A percentile compares a stretch with the other conserved stretches of the same genome.
phyloP scores from a whole-genome alignment of 2,888 invertebrate species.

The Margaritifera margaritifera region DNA sequence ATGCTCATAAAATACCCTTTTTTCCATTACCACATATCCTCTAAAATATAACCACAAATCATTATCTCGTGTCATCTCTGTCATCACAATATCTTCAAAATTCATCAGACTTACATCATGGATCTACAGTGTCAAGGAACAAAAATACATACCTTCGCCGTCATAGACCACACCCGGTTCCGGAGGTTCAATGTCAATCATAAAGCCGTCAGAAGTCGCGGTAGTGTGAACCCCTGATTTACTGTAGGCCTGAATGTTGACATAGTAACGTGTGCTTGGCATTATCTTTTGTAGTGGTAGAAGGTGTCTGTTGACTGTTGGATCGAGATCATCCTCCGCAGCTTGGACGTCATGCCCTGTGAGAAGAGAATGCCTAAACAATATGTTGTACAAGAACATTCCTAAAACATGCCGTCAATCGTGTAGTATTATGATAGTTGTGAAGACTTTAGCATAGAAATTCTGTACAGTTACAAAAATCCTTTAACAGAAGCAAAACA shows the following conservation, averaged over 20 bases:
- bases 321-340: slow-evolving; percentile 4
- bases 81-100: no score
- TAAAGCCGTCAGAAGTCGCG: slow-evolving; percentile 28
- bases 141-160: slow-evolving; percentile 21
- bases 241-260: slow-evolving; percentile 25
- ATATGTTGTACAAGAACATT: no score
- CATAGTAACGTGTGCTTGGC: slow-evolving; percentile 22
- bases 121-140: slow-evolving; percentile 9
- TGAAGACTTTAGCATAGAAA: no score
- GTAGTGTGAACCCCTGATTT: slow-evolving; percentile 28
- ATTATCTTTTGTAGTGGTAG: slow-evolving; percentile 12
- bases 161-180: slow-evolving; percentile 24
- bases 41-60: no score
- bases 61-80: no score
- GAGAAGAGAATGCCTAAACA: neutral
- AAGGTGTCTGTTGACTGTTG: slow-evolving; percentile 4
- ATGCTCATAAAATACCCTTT: no score
- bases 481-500: no score
- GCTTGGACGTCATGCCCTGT: slow-evolving; percentile 22
- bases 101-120: no score
- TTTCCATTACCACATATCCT: no score
- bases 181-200: slow-evolving; percentile 31
- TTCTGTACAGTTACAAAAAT: no score
- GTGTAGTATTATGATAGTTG: no score
- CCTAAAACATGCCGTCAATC: no score